Conservation (phyloP, 2,888 invertebrate species). For the Pristionchus entomophagus region DNA sequence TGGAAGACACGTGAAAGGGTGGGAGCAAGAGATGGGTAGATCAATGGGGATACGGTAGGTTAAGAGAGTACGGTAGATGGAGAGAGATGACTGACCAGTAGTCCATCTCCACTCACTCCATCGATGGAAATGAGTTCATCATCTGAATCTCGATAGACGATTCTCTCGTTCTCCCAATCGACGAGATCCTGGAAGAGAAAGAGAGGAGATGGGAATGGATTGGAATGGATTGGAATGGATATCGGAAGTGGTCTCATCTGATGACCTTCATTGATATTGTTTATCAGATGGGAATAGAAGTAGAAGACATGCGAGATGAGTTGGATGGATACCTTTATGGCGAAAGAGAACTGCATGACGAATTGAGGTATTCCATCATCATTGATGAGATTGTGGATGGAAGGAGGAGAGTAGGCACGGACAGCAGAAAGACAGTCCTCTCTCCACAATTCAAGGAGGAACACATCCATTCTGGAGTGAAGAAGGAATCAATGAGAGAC, state of each 20-base stretch:
- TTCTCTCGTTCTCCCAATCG: conserved; percentile 44
- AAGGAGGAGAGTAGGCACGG: conserved; percentile 4
- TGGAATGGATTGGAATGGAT: not conserved
- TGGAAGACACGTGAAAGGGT: not conserved
- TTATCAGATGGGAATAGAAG: not conserved
- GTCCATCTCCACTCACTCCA: conserved; percentile 33
- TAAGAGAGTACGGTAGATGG: not conserved
- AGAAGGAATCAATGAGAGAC: not conserved
- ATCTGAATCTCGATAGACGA: conserved; percentile 40
- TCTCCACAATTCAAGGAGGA: conserved; percentile 43
- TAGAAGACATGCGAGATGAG: not conserved
- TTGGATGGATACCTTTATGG: conserved; percentile 26
- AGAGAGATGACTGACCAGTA: conserved; percentile 16
- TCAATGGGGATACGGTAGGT: not conserved
- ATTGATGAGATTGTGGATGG: not conserved
- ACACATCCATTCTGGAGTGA: conserved; percentile 34
- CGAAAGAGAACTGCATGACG: conserved; percentile 13
- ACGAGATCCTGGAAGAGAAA: conserved; percentile 27
- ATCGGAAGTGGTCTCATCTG: not conserved
- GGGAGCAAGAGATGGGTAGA: not conserved
- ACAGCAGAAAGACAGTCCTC: conserved; percentile 29
- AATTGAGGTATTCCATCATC: conserved; percentile 13
- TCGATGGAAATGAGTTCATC: conserved; percentile 42
- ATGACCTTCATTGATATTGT: not conserved
- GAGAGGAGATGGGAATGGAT: not conserved